Base-by-base conservation (phyloP, 2,888 invertebrate genomes). In the Auanema sp. region DNA sequence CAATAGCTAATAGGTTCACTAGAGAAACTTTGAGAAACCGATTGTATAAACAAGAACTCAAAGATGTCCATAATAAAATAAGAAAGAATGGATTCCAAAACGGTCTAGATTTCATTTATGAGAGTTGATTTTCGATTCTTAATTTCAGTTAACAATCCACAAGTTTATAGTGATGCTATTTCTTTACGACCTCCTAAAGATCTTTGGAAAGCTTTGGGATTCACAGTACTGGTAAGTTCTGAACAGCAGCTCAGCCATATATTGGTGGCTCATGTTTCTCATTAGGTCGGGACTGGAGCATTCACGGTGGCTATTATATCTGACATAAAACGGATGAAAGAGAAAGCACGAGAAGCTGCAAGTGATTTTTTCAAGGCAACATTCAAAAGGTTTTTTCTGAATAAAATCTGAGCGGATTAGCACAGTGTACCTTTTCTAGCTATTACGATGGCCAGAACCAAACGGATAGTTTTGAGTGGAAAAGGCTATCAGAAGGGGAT, bases 111-210 rank as follows among this genome's bases (percentile, higher is more conserved):
- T 52, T 10, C 58, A 69, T 61, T 55, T 65, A 18, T 59, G 55
- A 56, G 61, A 62, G 41, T 62, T 67, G 18, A 42, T 56, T 42
- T 24, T 14, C 50, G 16, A 12, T 50, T 50, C 47, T 16, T 47
- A 47, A 3, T 47, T 18, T 47, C 47, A 47, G 47, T 50, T n/a
- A 10, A 21, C 50, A 24, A 21, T 23, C 16, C 11, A 33, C 49
- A 51, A 24, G 16, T 16, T 40, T 58, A 8, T 24, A 33, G 33
- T 8, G 77, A 77, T 66, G 55, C 62, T 11, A 65, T 79, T 14
- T 67, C 77, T 11, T 53, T 76, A n/a, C 71, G 78, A 16, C 76
- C 77, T 6, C 16, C 33, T 41, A 61, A 49, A 57, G 64, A 78
- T 63, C 49, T 77, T 41, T 65, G 62, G 68, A 72, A 69, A 47